A percentile compares a stretch with the other conserved stretches of the same genome.
These are phyloP conservation scores for Phrynocephalus guinanensis DNA, from an alignment of 2,797 vertebrate species.

Conservation along the genomic window DNA sequence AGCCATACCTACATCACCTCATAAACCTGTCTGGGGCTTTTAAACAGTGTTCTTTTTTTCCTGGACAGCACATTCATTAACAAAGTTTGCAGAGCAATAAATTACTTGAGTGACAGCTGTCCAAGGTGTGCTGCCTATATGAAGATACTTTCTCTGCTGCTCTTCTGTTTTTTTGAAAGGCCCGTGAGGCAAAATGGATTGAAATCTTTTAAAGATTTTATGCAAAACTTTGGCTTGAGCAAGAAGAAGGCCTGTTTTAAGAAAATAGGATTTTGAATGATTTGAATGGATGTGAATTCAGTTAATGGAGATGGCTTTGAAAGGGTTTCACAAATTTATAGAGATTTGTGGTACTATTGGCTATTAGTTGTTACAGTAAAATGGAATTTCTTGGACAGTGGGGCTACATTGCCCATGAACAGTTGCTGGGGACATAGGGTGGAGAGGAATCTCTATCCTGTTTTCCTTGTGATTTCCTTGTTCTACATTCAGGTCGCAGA, in stretches of 20 bases:
- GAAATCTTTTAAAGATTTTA: conserved; percentile 7
- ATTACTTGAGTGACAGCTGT: conserved; percentile 23
- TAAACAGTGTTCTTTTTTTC: background rate
- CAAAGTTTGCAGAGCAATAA: conserved; percentile 25
- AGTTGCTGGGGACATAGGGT: background rate
- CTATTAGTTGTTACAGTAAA: background rate
- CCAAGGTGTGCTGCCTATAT: background rate
- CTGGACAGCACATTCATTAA: conserved; percentile 35
- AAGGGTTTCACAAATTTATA: background rate
- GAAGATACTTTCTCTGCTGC: conserved; percentile 25
- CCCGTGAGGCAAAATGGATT: conserved; percentile 13
- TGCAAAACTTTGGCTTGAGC: background rate
- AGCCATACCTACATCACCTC: conserved; percentile 2
- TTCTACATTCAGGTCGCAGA: background rate
- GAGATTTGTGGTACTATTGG: background rate
- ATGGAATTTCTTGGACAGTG: background rate
- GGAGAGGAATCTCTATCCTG: background rate
- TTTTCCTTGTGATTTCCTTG: too few species aligned
- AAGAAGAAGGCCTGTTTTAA: background rate
- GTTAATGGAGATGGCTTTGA: background rate
- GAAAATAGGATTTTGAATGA: background rate
- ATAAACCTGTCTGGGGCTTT: conserved; percentile 22
- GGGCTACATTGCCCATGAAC: background rate
- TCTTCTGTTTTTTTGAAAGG: conserved; percentile 41
- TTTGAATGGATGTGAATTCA: background rate